These are phyloP conservation scores for Stictocephala bisonia DNA, from an alignment of 2,888 invertebrate genomes.

Conservation along the genomic window DNA sequence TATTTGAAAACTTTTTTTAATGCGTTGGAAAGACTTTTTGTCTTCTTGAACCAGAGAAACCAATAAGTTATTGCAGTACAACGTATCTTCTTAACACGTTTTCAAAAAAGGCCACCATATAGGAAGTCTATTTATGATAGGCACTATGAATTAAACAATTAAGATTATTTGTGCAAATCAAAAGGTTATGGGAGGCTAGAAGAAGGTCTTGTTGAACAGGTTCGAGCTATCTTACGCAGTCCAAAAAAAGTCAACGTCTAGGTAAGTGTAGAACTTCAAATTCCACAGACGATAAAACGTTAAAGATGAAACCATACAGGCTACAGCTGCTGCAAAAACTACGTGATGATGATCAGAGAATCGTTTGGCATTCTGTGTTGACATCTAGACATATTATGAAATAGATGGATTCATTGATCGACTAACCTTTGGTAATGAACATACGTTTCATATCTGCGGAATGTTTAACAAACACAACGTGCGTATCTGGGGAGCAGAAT, in stretches of 20 bases:
- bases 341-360: conserved; percentile 8
- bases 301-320: conserved; percentile 18
- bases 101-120: no score
- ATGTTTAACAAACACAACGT: no score
- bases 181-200: conserved; percentile 13
- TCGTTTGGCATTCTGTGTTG: conserved; percentile 19
- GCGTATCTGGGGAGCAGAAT: no score
- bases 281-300: conserved; percentile 3
- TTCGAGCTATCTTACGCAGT: conserved; percentile 14
- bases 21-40: background rate
- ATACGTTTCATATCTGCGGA: no score
- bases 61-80: no score
- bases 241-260: conserved; percentile 12
- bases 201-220: conserved; percentile 14
- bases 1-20: background rate
- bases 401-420: conserved; percentile 27
- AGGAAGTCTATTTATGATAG: no score
- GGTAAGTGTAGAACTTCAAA: conserved; percentile 31
- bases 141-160: background rate
- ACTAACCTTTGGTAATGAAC: no score
- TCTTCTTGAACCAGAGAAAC: no score
- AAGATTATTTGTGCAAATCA: background rate
- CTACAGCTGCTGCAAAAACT: conserved; percentile 8
- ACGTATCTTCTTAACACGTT: no score
- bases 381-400: conserved; percentile 5